Evolutionary conservation across 1,140 invertebrate genomes (phyloP).

Genomic region (Penaeus indicus): DNA sequence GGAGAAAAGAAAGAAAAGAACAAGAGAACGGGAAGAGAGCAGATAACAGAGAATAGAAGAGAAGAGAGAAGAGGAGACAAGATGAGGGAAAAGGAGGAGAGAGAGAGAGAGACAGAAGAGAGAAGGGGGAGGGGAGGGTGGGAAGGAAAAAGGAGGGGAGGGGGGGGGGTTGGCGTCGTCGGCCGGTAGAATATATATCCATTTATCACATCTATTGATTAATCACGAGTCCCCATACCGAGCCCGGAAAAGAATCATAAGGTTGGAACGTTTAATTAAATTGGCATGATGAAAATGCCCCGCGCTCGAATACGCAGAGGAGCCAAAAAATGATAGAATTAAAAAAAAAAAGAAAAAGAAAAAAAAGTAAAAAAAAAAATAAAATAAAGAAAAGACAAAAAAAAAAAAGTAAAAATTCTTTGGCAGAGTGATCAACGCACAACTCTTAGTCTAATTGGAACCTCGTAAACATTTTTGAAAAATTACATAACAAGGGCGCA

Average conservation of each 20-base stretch:
- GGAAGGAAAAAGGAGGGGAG: background rate
- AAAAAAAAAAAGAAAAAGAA: conserved; percentile 38
- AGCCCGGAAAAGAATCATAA: conserved; percentile 41
- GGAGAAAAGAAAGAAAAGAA: too few relatives aligned
- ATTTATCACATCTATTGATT: conserved; percentile 60
- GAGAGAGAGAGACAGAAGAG: too few relatives aligned
- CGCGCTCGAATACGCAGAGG: conserved; percentile 46
- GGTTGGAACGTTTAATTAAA: conserved; percentile 62
- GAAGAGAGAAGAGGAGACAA: too few relatives aligned
- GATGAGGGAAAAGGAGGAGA: too few relatives aligned
- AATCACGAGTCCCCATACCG: conserved; percentile 50
- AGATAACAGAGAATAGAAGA: too few relatives aligned
- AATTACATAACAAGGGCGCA: conserved; percentile 64
- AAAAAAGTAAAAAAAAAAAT: background rate
- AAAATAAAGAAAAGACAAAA: too few relatives aligned
- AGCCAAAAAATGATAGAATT: conserved; percentile 50
- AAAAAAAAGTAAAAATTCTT: conserved; percentile 41
- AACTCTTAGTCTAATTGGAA: conserved; percentile 64
- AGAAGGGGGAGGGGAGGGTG: background rate
- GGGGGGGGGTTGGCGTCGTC: conserved; percentile 19
- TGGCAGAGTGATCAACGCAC: conserved; percentile 56
- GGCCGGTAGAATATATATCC: conserved; percentile 40
- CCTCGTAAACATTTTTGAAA: conserved; percentile 65
- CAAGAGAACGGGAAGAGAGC: too few relatives aligned
- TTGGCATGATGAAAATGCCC: conserved; percentile 40